phyloP scores from a whole-genome alignment of 2,888 invertebrate genomes.

The Ormyrus nitidulus region DNA sequence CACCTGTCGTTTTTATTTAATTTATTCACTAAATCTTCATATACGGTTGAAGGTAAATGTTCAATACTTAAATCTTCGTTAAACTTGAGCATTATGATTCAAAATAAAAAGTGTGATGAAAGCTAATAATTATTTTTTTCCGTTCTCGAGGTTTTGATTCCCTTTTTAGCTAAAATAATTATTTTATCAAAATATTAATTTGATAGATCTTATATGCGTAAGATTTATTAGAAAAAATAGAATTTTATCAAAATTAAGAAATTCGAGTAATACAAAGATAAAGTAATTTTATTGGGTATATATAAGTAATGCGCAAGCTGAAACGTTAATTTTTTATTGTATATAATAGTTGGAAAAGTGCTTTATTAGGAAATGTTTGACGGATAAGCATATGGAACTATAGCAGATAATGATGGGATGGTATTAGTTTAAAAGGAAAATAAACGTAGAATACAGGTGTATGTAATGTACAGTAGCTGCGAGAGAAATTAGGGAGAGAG shows the following conservation, averaged over 20 bases:
- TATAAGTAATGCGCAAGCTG: too few species aligned
- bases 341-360: too few species aligned
- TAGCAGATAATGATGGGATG: too few species aligned
- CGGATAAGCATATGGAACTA: too few species aligned
- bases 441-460: too few species aligned
- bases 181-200: background rate
- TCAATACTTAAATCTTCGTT: conserved; percentile 62
- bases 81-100: conserved; percentile 40
- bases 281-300: too few species aligned
- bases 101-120: background rate
- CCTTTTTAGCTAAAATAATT: background rate
- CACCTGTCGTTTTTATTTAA: conserved; percentile 62
- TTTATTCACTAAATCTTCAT: conserved; percentile 64
- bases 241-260: background rate
- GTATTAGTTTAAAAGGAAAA: too few species aligned
- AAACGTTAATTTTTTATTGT: too few species aligned
- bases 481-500: background rate
- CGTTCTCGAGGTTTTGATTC: too few species aligned
- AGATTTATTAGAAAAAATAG: background rate
- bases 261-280: too few species aligned
- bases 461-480: background rate
- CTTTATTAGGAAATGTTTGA: too few species aligned
- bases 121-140: background rate
- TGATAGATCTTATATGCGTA: too few species aligned
- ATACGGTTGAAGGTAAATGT: conserved; percentile 60